These are phyloP conservation scores for Drosophila formosana DNA, from an alignment of 2,888 invertebrate species.

Conservation along the genomic window DNA sequence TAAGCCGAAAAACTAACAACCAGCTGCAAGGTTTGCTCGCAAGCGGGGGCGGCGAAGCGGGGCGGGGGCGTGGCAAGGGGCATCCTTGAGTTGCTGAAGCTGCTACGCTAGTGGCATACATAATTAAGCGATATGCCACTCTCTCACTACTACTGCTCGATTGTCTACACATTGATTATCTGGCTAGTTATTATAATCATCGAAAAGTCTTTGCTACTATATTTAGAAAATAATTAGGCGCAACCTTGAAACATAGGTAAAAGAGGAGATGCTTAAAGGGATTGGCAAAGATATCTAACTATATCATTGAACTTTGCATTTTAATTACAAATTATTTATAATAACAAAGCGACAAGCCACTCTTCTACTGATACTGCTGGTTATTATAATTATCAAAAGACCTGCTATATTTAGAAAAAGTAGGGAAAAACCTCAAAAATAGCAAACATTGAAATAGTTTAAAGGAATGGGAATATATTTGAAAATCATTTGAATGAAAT, in stretches of 20 bases:
- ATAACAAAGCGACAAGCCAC: too few species aligned
- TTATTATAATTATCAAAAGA: too few species aligned
- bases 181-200: conserved; percentile 20
- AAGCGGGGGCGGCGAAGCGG: neutral
- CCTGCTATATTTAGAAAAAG: too few species aligned
- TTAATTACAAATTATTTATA: too few species aligned
- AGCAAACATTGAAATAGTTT: too few species aligned
- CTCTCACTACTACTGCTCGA: conserved; percentile 19
- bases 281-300: neutral
- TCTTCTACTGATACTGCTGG: too few species aligned
- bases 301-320: too few species aligned
- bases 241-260: neutral
- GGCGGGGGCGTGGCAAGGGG: conserved; percentile 1
- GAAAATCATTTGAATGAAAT: too few species aligned
- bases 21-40: conserved; percentile 14
- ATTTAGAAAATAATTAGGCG: neutral
- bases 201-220: neutral
- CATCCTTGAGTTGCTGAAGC: conserved; percentile 33
- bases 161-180: conserved; percentile 58
- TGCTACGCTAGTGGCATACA: conserved; percentile 68
- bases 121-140: conserved; percentile 61
- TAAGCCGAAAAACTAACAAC: conserved; percentile 77
- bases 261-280: neutral
- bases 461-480: too few species aligned
- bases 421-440: too few species aligned